phyloP scores from a whole-genome alignment of 2,113 vertebrate genomes.

The Gorsachius goisagi region DNA sequence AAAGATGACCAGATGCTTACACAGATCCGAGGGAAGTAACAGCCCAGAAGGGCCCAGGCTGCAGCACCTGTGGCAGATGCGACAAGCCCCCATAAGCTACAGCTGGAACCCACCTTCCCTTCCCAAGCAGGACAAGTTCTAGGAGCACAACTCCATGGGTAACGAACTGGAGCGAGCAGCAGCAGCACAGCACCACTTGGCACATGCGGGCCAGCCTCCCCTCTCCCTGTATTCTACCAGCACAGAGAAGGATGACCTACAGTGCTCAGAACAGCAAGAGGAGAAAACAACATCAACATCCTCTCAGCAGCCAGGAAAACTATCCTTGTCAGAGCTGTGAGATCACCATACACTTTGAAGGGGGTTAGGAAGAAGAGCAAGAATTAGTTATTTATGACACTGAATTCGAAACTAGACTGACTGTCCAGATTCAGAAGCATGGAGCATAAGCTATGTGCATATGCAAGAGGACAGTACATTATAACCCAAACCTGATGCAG shows the following conservation, averaged over 20 bases:
- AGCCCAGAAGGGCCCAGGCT: neutral
- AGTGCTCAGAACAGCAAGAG: neutral
- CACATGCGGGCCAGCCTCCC: neutral
- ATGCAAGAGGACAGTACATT: neutral
- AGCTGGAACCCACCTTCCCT: neutral
- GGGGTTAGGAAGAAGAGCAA: neutral
- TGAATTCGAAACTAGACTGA: neutral
- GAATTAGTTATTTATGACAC: neutral
- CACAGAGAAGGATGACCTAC: neutral
- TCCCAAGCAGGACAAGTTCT: neutral
- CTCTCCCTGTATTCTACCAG: neutral
- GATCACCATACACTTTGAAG: neutral
- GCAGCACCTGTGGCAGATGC: neutral
- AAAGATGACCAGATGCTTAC: neutral
- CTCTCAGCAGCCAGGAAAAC: neutral
- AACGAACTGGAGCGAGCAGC: fast-evolving
- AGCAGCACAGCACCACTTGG: fast-evolving
- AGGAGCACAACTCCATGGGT: neutral
- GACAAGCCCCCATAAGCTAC: neutral
- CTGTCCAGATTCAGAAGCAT: neutral
- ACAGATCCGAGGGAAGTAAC: fast-evolving
- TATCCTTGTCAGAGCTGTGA: neutral
- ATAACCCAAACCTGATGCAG: neutral
- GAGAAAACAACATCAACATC: neutral
- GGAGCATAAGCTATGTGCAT: neutral